Evolutionary conservation across 1,140 invertebrate genomes (phyloP), one percentile per base, ranked within the genome.

Genomic region (Drosophila dunni): DNA sequence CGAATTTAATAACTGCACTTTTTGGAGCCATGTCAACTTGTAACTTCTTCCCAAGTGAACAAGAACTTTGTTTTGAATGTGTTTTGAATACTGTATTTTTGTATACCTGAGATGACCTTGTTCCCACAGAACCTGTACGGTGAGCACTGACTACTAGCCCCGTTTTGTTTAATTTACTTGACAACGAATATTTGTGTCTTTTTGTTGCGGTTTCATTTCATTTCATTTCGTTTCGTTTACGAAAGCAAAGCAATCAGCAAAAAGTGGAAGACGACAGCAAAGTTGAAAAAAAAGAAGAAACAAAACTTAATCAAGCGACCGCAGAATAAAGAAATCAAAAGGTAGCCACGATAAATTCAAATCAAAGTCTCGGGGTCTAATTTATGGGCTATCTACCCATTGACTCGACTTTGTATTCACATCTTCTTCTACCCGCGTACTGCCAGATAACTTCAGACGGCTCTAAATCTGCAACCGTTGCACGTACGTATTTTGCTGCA

Each of bases 341-440:
- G 68, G 73, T 65, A 75, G 61, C 73, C 17, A 24, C 48, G 73
- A 72, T 58, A 75, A 71, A 78, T 79, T 78, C 75, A 79, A 79
- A 79, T 79, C 75, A 74, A 69, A 74, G 60, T 69, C 24, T 29
- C 33, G 60, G 44, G 46, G 60, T 74, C 75, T 74, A 78, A 78
- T 79, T 79, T 79, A 74, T 68, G 70, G 53, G 33, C 62, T 9
- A 50, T 11, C 51, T 68, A 38, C 62, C 36, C 29, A 62, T 33
- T 60, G 56, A 45, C 36, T 48, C 36, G 13, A 38, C 33, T 54
- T 33, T 13, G 50, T 40, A 34, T 11, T 29, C 24, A 4, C 24
- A 29, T 29, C 24, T 29, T 29, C 24, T 29, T 29, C 24, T 29
- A 5, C 24, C 24, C 24, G 24, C 24, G 24, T 29, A 29, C 24